Evolutionary conservation across 2,888 invertebrate genomes (phyloP).

Genomic region (Athrips mouffetella): DNA sequence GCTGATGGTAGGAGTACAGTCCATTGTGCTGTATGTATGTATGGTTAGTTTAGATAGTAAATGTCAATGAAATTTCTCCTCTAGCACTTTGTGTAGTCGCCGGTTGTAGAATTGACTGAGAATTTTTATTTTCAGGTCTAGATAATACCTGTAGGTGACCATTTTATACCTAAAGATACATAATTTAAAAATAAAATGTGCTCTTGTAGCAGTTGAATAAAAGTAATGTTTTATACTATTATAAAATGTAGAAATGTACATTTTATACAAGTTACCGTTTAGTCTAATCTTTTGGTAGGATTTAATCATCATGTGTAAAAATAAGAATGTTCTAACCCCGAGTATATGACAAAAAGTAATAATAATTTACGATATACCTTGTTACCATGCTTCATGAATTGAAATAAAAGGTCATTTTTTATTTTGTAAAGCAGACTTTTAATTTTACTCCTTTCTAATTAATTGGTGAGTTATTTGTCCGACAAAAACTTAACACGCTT

Average conservation of each 20-base stretch:
- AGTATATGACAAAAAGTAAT: slow-evolving; percentile 62
- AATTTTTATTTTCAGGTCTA: slow-evolving; percentile 61
- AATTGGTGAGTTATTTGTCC: too few species aligned
- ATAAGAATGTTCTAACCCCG: slow-evolving; percentile 68
- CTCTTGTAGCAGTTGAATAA: slow-evolving; percentile 52
- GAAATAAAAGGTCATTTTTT: slow-evolving; percentile 77
- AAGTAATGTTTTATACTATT: slow-evolving; percentile 72
- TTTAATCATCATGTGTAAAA: slow-evolving; percentile 58
- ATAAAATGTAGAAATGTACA: slow-evolving; percentile 68
- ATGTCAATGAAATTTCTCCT: slow-evolving; percentile 1
- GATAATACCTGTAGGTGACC: slow-evolving; percentile 61
- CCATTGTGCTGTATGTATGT: slow-evolving; percentile 1
- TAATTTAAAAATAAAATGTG: slow-evolving; percentile 60
- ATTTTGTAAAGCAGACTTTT: slow-evolving; percentile 66
- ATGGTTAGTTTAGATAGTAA: not conserved
- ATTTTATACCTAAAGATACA: slow-evolving; percentile 61
- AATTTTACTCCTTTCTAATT: slow-evolving; percentile 28
- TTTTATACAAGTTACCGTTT: slow-evolving; percentile 77
- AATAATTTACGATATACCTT: slow-evolving; percentile 74
- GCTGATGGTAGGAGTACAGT: slow-evolving; percentile 2
- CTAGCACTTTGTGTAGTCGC: slow-evolving; percentile 4
- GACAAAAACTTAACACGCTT: too few species aligned
- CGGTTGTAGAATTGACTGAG: slow-evolving; percentile 42
- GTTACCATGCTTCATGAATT: slow-evolving; percentile 77
- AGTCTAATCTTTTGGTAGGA: slow-evolving; percentile 72